Base-by-base conservation (phyloP, 2,888 invertebrate species). In the Epinotia demarniana region DNA sequence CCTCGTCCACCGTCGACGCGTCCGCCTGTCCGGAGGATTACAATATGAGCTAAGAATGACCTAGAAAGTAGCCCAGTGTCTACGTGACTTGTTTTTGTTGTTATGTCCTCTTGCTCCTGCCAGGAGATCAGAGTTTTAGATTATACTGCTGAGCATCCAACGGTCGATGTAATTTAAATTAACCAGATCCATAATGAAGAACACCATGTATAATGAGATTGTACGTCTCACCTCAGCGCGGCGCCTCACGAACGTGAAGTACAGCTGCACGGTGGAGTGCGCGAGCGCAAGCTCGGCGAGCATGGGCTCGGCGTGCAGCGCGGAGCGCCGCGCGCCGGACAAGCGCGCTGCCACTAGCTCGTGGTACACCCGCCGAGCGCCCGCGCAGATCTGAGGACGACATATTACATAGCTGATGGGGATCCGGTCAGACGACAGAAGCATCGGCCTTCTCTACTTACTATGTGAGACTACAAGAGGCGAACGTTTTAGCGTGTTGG, bases 251-350 rank as follows among this genome's bases (percentile, higher is more conserved):
- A 99, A 99, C 80, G 97, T 95, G 81, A 98, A 96, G 90, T 99
- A 99, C 27, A 99, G 94, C 85, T 98, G 97, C n/a, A 97, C 95
- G 79, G 99, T 95, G 0, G 98, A 96, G 91, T 98, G 98, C 92
- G 99, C 96, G 66, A 98, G 95, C 0, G 99, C 98, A 76, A 99
- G 95, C 92, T 99, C 99, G 0, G 97, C 96, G 76, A 99, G 95
- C 62, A 98, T 94, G 0, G 97, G 95, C 93, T 99, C 99, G 73
- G 98, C 95, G 2, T 81, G 79, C 12, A 86, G 84, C 39, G 84
- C 82, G 72, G 80, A 78, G 64, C 80, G 79, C 58, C 73, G 72
- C 57, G 67, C 73, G 78, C 55, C 70, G 61, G 72, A 69, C 67
- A 80, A 77, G 19, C 88, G 85, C 46, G 84, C 77, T 55, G 79